Percentiles rank a stretch among this genome's conserved stretches.
Conservation (phyloP, 2,888 invertebrate genomes). For the Thera obeliscata region DNA sequence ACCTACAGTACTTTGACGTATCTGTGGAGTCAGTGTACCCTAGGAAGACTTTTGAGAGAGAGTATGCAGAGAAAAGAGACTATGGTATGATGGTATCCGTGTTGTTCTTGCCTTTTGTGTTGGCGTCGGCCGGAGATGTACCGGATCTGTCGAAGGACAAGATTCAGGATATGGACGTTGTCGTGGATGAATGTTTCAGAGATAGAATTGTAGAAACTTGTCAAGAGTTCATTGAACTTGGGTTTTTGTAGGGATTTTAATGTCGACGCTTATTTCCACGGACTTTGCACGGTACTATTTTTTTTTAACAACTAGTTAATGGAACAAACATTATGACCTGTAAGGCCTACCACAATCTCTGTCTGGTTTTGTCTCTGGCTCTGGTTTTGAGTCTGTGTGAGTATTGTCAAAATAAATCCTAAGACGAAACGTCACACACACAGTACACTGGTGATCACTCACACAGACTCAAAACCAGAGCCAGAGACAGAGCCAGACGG, state of each 20-base stretch:
- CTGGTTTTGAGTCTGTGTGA: no score
- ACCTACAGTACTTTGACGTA: conserved; percentile 49
- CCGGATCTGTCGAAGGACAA: conserved; percentile 48
- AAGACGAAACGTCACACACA: no score
- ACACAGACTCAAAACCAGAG: no score
- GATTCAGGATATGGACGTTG: conserved; percentile 40
- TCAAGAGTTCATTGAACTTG: conserved; percentile 53
- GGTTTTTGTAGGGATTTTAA: conserved; percentile 31
- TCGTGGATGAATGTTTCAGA: conserved; percentile 44
- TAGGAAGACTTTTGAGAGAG: conserved; percentile 49
- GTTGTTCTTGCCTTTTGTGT: conserved; percentile 48
- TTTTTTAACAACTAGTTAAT: no score
- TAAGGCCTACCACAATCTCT: no score
- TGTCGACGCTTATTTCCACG: no score
- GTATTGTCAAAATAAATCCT: no score
- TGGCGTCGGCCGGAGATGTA: conserved; percentile 43
- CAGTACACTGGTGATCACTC: no score
- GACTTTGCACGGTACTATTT: no score
- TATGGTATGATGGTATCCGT: conserved; percentile 47
- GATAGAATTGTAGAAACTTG: conserved; percentile 47
- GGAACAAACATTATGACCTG: no score
- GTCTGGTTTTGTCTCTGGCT: no score
- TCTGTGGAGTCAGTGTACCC: conserved; percentile 49
- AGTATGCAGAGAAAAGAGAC: conserved; percentile 49
- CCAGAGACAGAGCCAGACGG: no score